Evolutionary conservation across 1,140 invertebrate species (phyloP).

Genomic region (Drosophila pectinifera): DNA sequence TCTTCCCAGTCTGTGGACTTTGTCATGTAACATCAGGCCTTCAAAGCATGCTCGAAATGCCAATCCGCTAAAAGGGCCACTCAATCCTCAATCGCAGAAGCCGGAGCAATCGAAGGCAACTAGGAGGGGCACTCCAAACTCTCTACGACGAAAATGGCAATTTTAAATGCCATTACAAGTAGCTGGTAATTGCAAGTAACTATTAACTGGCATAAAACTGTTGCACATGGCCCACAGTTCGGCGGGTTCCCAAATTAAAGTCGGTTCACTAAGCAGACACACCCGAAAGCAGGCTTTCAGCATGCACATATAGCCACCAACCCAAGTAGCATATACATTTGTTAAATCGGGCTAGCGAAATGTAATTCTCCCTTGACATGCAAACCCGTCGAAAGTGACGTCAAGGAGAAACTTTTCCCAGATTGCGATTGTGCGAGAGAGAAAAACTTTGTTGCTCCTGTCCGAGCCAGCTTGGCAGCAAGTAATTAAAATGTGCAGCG

Average conservation of each 20-base stretch:
- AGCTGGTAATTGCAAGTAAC: slow-evolving; percentile 52
- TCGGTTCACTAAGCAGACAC: slow-evolving; percentile 12
- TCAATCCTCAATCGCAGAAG: slow-evolving; percentile 2
- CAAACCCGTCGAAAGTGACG: slow-evolving; percentile 65
- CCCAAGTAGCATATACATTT: slow-evolving; percentile 27
- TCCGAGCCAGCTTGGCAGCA: slow-evolving; percentile 22
- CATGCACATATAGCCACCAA: slow-evolving; percentile 1
- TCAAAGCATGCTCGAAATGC: slow-evolving; percentile 29
- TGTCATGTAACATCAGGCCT: slow-evolving; percentile 36
- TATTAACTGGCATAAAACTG: slow-evolving; percentile 56
- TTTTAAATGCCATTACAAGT: slow-evolving; percentile 66
- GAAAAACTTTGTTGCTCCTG: slow-evolving; percentile 46
- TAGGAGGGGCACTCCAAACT: slow-evolving; percentile 31
- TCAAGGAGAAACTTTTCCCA: slow-evolving; percentile 45
- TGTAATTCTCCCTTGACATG: slow-evolving; percentile 79
- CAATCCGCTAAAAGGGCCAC: slow-evolving; percentile 10
- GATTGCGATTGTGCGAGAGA: slow-evolving; percentile 27
- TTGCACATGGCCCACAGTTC: slow-evolving; percentile 59
- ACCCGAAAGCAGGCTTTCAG: slow-evolving; percentile 16
- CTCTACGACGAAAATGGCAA: slow-evolving; percentile 34
- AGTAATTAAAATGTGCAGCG: slow-evolving; percentile 60
- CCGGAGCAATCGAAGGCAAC: slow-evolving; percentile 32
- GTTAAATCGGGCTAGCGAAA: slow-evolving; percentile 48
- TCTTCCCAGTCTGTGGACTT: slow-evolving; percentile 29
- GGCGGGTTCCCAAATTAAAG: slow-evolving; percentile 5